A percentile compares a stretch with the other conserved stretches of the same genome.
Evolutionary conservation across 2,113 vertebrate species (phyloP).

Genomic region (Ptilonorhynchus violaceus): DNA sequence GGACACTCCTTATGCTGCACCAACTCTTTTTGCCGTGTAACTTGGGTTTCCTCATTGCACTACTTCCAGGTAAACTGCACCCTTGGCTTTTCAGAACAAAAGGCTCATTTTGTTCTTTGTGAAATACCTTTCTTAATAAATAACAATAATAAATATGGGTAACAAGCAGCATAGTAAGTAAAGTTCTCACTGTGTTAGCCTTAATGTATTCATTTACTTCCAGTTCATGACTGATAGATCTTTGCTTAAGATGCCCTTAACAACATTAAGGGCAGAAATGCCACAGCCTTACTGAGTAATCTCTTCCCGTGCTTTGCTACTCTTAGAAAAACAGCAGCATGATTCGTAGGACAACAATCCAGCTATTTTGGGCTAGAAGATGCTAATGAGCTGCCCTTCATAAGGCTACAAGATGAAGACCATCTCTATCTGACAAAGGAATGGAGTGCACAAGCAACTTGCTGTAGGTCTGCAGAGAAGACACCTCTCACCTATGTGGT

Average conservation of each 20-base stretch:
- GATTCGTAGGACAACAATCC: background rate
- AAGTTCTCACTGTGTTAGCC: background rate
- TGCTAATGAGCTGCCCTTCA: background rate
- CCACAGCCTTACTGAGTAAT: background rate
- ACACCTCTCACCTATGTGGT: background rate
- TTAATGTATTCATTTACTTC: background rate
- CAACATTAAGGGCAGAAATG: background rate
- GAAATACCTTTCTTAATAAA: background rate
- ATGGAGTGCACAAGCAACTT: background rate
- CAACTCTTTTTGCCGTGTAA: background rate
- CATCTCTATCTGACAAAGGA: background rate
- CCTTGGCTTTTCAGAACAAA: background rate
- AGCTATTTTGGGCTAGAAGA: background rate
- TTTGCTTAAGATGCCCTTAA: background rate
- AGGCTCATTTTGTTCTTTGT: background rate
- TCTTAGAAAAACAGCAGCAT: background rate
- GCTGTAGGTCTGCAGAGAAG: background rate
- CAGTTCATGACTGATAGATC: background rate
- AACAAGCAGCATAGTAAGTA: background rate
- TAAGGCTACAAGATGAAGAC: background rate
- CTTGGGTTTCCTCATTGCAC: background rate
- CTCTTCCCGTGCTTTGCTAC: background rate
- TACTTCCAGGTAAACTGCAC: background rate
- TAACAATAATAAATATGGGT: background rate
- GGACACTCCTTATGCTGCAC: background rate